Conservation (phyloP, 2,113 vertebrate species). For the Vicugna pacos region DNA sequence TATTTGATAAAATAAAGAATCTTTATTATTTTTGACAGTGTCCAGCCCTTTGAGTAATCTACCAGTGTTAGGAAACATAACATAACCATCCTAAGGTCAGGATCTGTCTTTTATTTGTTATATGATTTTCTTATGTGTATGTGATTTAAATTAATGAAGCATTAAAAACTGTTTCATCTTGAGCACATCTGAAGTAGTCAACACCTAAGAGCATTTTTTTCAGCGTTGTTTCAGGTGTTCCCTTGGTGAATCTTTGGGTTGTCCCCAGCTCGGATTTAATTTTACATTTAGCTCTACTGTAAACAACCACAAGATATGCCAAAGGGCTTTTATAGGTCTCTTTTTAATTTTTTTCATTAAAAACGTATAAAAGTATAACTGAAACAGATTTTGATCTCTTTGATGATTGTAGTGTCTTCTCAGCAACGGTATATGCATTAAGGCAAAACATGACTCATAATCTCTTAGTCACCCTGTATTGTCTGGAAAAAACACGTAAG, state of each 20-base stretch:
- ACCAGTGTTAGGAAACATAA: neutral
- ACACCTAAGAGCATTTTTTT: neutral
- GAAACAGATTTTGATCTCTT: slow-evolving; percentile 30
- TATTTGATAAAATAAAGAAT: neutral
- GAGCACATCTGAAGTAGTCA: neutral
- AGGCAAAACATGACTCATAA: slow-evolving; percentile 54
- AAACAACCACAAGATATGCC: slow-evolving; percentile 34
- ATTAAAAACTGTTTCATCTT: neutral
- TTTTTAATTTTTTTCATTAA: neutral
- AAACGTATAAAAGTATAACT: slow-evolving; percentile 39
- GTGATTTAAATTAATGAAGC: slow-evolving; percentile 10
- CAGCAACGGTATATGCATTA: neutral
- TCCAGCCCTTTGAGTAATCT: neutral
- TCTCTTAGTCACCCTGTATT: slow-evolving; percentile 70
- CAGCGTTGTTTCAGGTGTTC: neutral
- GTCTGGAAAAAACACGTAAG: slow-evolving; percentile 21
- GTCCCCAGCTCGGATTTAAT: slow-evolving; percentile 23
- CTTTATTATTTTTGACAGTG: neutral
- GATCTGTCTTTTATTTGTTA: neutral
- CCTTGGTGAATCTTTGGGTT: neutral
- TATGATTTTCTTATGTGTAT: neutral
- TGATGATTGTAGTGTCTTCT: neutral
- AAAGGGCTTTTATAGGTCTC: neutral
- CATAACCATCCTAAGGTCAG: neutral
- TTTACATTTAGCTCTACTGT: slow-evolving; percentile 12